A percentile compares a stretch with the other conserved stretches of the same genome.
These are phyloP conservation scores for Doryteuthis pealeii DNA, from an alignment of 1,140 invertebrate genomes.

Conservation along the genomic window DNA sequence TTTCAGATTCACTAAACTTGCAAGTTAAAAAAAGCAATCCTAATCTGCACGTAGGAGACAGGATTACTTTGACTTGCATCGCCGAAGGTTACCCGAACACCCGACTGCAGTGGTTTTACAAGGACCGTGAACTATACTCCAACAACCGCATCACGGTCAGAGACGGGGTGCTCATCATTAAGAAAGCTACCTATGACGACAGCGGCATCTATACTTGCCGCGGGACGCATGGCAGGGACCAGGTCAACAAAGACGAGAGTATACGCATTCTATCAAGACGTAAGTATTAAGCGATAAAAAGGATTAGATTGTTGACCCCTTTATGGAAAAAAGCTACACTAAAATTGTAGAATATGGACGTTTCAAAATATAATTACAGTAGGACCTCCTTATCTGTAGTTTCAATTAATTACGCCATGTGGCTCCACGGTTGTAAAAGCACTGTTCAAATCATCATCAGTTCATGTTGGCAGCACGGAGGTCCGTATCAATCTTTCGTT, in stretches of 20 bases:
- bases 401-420: too few species aligned
- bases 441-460: too few species aligned
- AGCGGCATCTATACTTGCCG: conserved; percentile 41
- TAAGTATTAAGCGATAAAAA: too few species aligned
- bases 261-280: too few species aligned
- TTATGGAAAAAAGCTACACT: too few species aligned
- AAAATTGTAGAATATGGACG: too few species aligned
- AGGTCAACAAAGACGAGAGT: background rate
- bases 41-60: conserved; percentile 35
- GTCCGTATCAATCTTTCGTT: too few species aligned
- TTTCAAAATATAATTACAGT: too few species aligned
- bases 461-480: too few species aligned
- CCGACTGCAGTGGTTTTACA: conserved; percentile 35
- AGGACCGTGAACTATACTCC: conserved; percentile 23
- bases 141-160: conserved; percentile 27
- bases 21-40: conserved; percentile 29
- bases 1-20: conserved; percentile 29
- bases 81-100: conserved; percentile 38
- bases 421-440: too few species aligned
- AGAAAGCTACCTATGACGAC: conserved; percentile 34
- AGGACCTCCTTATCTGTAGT: too few species aligned
- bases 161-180: conserved; percentile 31
- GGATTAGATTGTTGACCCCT: too few species aligned
- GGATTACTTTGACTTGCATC: conserved; percentile 33
- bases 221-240: conserved; percentile 22